A percentile compares a stretch with the other conserved stretches of the same genome.
phyloP scores from a whole-genome alignment of 2,888 invertebrate genomes.

The Calameuta pallipes region DNA sequence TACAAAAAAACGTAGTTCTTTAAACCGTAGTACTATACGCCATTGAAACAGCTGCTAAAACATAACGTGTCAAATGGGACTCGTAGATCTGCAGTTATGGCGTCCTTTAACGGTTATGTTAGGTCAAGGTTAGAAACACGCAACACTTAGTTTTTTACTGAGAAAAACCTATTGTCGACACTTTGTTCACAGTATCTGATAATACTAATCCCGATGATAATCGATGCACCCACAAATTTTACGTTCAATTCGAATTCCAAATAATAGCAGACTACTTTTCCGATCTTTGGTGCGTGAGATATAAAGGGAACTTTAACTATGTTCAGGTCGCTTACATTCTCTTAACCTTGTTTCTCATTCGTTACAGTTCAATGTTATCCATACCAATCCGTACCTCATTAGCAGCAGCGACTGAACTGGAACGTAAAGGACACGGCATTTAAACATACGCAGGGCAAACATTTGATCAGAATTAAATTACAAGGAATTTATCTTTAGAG shows the following conservation, averaged over 20 bases:
- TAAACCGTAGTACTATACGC: not conserved
- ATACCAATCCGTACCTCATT: conserved; percentile 45
- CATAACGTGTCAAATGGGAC: not conserved
- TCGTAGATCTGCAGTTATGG: not conserved
- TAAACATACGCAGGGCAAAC: conserved; percentile 33
- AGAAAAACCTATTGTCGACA: not conserved
- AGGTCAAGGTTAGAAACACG: not conserved
- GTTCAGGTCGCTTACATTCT: not conserved
- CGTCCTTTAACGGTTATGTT: not conserved
- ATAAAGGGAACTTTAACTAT: not conserved
- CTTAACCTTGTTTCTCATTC: not conserved
- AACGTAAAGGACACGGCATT: conserved; percentile 33
- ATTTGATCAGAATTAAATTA: conserved; percentile 28
- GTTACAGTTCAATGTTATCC: not conserved
- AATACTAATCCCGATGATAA: not conserved
- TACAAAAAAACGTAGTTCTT: not conserved
- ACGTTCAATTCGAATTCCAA: conserved; percentile 2
- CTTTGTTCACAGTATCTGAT: not conserved
- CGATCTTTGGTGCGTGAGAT: not conserved
- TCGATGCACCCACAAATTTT: not conserved
- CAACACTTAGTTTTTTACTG: not conserved
- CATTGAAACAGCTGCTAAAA: not conserved
- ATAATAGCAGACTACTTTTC: not conserved
- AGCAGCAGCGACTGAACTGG: conserved; percentile 32
- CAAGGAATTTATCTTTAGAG: not conserved